Base-by-base conservation (phyloP, 2,797 vertebrate genomes). In the Eupleurogrammus muticus region DNA sequence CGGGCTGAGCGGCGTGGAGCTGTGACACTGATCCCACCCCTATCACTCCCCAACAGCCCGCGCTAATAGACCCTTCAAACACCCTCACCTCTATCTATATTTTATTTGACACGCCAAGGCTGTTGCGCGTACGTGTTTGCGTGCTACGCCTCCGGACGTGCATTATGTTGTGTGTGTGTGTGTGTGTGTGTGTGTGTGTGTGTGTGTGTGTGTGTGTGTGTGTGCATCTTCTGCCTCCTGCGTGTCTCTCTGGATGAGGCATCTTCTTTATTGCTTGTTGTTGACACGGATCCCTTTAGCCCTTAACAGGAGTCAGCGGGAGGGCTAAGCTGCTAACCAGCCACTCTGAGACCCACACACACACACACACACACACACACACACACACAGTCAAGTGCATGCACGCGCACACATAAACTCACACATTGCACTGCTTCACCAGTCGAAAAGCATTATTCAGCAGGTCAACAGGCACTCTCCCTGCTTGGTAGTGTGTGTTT, bases 1-100 rank as follows among this genome's bases (percentile, higher is more conserved):
- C 66, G 66, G 53, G 88, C 76, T 17, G 81, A 86, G 83, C 68
- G 1, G 60, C 74, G 85, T 21, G 20, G 71, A 81, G 75, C 64
- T 74, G 88, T 91, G 92, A 94, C 92, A 92, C 91, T 90, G 87
- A 93, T 92, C 91, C 92, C 88, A 80, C 76, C 89, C 80, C 75
- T 84, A 81, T 87, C 84, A 66, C 85, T 85, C 87, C 84, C 76
- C 10, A 61, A 80, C 92, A 87, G 87, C 84, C 81, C 50, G 74
- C 84, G 75, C 85, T 94, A 94, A 94, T 93, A 93, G 92, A 93
- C 92, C 92, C 92, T 93, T 94, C 91, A 94, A 90, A 91, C 82
- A 77, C 86, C 89, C 79, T 82, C 83, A 85, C 89, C 79, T 91
- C 92, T 89, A 93, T 93, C 87, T 92, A 91, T 92, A 94, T 93